These are phyloP conservation scores for Abramis brama DNA, from an alignment of 2,113 vertebrate species.

Conservation along the genomic window DNA sequence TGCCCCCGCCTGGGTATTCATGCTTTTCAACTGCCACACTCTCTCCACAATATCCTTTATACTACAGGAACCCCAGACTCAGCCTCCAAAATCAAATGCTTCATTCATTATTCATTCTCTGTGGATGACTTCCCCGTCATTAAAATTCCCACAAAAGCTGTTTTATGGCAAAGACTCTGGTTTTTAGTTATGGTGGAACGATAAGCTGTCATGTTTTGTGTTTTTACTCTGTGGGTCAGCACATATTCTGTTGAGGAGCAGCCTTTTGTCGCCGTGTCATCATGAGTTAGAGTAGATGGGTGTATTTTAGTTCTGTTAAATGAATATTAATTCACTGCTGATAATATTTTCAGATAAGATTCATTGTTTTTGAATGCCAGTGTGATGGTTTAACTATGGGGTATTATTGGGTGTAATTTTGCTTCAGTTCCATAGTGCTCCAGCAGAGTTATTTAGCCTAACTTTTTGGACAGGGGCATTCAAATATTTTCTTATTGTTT, in stretches of 20 bases:
- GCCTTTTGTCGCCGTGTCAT: slow-evolving; percentile 1
- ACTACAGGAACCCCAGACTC: slow-evolving; percentile 15
- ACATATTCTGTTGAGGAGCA: not conserved
- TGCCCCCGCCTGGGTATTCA: slow-evolving; percentile 27
- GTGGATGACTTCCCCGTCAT: slow-evolving; percentile 28
- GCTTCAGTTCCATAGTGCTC: not conserved
- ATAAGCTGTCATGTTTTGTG: slow-evolving; percentile 27
- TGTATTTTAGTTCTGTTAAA: not conserved
- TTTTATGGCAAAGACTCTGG: not conserved
- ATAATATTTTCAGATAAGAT: not conserved
- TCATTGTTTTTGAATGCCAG: not conserved
- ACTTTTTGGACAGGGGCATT: not conserved
- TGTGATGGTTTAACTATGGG: not conserved
- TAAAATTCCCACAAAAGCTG: slow-evolving; percentile 33
- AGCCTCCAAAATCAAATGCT: slow-evolving; percentile 30
- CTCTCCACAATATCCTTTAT: slow-evolving; percentile 48
- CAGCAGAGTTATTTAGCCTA: not conserved
- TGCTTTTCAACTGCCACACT: slow-evolving; percentile 39
- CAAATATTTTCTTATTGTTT: not conserved
- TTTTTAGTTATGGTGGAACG: slow-evolving; percentile 8
- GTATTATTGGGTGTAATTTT: not conserved
- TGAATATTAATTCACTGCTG: not conserved
- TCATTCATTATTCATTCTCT: slow-evolving; percentile 45
- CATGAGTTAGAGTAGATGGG: not conserved
- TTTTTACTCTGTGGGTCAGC: slow-evolving; percentile 12